phyloP scores from a whole-genome alignment of 2,113 vertebrate genomes.

The Scalopus aquaticus region DNA sequence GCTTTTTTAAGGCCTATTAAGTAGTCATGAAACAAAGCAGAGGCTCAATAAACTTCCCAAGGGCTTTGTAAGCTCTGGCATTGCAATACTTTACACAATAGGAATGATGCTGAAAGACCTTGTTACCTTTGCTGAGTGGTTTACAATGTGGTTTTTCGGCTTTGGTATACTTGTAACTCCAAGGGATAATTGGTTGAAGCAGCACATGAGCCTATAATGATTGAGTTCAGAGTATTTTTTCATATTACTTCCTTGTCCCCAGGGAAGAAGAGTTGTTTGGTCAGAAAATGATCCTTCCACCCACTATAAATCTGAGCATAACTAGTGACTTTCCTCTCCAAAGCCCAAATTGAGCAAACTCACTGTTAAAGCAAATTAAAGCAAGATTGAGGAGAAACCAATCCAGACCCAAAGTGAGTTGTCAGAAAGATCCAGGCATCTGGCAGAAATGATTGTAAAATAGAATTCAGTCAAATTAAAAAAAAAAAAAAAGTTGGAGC shows the following conservation, averaged over 20 bases:
- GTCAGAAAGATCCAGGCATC: not conserved
- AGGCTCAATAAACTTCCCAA: not conserved
- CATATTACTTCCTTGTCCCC: constrained; percentile 8
- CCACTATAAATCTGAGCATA: not conserved
- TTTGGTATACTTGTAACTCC: not conserved
- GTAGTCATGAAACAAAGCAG: not conserved
- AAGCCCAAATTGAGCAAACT: not conserved
- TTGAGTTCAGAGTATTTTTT: not conserved
- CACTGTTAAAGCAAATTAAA: not conserved
- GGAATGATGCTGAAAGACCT: not conserved
- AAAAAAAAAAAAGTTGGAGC: not conserved
- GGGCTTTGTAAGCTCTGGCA: not conserved
- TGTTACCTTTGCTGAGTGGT: not conserved
- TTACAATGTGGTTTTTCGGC: not conserved
- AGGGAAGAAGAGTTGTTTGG: constrained; percentile 9
- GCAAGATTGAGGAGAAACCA: not conserved
- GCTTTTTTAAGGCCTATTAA: constrained; percentile 18
- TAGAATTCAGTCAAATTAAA: not conserved
- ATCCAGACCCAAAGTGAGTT: not conserved
- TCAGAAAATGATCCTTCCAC: not conserved
- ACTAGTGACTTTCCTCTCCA: not conserved
- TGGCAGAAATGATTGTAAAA: not conserved
- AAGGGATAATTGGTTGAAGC: not conserved
- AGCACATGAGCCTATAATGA: not conserved
- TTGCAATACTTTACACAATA: not conserved